Evolutionary conservation across 2,888 invertebrate genomes (phyloP).

Genomic region (Mactromeris polynyma): DNA sequence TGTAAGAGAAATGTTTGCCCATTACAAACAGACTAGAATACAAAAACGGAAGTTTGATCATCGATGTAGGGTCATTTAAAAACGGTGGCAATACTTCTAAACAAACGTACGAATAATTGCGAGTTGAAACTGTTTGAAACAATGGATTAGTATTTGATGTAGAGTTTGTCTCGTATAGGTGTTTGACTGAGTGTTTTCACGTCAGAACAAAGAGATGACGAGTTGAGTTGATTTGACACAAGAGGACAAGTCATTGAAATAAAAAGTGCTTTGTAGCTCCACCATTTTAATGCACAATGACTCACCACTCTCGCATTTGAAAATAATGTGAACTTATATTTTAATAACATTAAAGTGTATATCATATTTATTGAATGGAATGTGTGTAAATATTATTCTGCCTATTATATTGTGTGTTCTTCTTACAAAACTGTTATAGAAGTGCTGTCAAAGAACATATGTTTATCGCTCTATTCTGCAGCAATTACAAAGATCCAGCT

Average conservation of each 20-base stretch:
- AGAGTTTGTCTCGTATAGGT: too few relatives aligned
- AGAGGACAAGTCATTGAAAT: neutral
- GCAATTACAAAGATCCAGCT: neutral
- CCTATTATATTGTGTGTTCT: neutral
- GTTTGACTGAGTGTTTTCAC: too few relatives aligned
- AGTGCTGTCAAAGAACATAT: neutral
- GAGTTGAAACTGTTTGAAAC: too few relatives aligned
- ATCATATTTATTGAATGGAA: neutral
- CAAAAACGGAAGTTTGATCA: too few relatives aligned
- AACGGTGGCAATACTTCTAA: too few relatives aligned
- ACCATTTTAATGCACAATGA: neutral
- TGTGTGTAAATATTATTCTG: neutral
- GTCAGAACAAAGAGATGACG: too few relatives aligned
- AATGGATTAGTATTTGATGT: too few relatives aligned
- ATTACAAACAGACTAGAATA: too few relatives aligned
- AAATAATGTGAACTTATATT: neutral
- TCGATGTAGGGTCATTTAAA: too few relatives aligned
- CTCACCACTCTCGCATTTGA: neutral
- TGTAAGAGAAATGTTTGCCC: too few relatives aligned
- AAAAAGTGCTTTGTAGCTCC: neutral
- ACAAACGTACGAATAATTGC: too few relatives aligned
- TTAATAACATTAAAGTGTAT: neutral
- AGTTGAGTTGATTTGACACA: neutral
- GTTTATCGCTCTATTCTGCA: neutral
- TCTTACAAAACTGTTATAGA: neutral